Evolutionary conservation across 1,140 invertebrate genomes (phyloP), one percentile per base, ranked within the genome.

Genomic region (Drosophila mauritiana): DNA sequence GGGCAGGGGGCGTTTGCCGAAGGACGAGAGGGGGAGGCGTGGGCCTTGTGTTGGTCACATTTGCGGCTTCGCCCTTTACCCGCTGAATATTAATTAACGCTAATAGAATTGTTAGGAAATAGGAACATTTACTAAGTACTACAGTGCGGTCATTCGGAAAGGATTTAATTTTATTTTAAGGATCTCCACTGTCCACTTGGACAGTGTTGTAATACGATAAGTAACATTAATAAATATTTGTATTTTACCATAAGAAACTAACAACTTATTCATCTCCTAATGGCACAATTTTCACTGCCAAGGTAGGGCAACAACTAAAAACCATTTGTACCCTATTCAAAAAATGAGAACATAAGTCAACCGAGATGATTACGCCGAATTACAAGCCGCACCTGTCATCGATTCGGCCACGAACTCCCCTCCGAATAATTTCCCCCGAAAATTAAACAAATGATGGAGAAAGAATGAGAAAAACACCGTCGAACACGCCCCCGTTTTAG

Each of bases 61-160:
- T 79, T 88, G 79, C 59, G 83, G 79, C 69, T 76, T 43, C 49
- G 27, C 61, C 57, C 40, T 37, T 58, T 55, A 57, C 43, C 77
- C 64, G 58, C 67, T 89, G 83, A 88, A 88, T 88, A 88, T 83
- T 88, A 88, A 88, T 88, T 88, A 88, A 83, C 75, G 79, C 72
- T 88, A 88, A 88, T 89, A 88, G 84, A 88, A 88, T 73, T 68
- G 84, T 83, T 77, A 54, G 73, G 63, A 31, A 68, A 55, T 65
- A 54, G 49, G 42, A 45, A 42, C 46, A 77, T 67, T 59, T 25
- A 17, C 25, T 55, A 63, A 59, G 36, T 34, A 13, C 17, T 42
- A 2, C 1, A 42, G 31, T 31, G 31, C 31, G 31, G 11, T 3
- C 11, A 5, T 15, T 7, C 1, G 13, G 2, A 11, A 10, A 13